Evolutionary conservation across 2,888 invertebrate genomes (phyloP).

Genomic region (Thera britannica): DNA sequence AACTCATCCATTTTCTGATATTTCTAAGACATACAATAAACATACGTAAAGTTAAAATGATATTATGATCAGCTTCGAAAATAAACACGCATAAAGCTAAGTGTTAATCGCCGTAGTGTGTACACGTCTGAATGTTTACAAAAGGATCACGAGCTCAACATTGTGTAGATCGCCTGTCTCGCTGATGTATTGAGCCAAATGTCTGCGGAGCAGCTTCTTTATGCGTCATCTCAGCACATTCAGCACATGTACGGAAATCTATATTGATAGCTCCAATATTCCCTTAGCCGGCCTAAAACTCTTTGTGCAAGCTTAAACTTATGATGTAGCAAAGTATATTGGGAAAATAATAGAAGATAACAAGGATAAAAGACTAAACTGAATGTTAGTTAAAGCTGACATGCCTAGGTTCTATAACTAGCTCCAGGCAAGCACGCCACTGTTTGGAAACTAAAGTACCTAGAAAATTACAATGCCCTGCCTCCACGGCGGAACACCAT

Average conservation of each 20-base stretch:
- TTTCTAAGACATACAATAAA: not conserved
- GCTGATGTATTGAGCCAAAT: slow-evolving; percentile 30
- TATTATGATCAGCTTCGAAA: slow-evolving; percentile 9
- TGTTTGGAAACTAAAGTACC: slow-evolving; percentile 28
- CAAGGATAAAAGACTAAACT: no score
- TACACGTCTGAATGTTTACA: slow-evolving; percentile 30
- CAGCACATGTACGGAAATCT: slow-evolving; percentile 22
- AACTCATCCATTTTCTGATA: not conserved
- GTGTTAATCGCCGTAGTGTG: slow-evolving; percentile 20
- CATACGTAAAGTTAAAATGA: not conserved
- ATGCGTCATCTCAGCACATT: slow-evolving; percentile 53
- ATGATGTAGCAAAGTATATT: not conserved
- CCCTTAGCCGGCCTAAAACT: no score
- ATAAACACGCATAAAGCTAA: slow-evolving; percentile 16
- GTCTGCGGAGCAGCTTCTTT: slow-evolving; percentile 48
- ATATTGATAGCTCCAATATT: not conserved
- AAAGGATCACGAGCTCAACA: slow-evolving; percentile 29
- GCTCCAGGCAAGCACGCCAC: not conserved
- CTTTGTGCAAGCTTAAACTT: no score
- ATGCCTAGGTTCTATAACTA: not conserved
- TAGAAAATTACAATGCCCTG: slow-evolving; percentile 33
- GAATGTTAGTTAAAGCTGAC: no score
- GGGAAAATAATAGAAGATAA: no score
- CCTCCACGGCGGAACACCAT: slow-evolving; percentile 27
- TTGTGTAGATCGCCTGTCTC: slow-evolving; percentile 29